These are phyloP conservation scores for Engystomops pustulosus DNA, from an alignment of 2,113 vertebrate genomes.

Conservation along the genomic window DNA sequence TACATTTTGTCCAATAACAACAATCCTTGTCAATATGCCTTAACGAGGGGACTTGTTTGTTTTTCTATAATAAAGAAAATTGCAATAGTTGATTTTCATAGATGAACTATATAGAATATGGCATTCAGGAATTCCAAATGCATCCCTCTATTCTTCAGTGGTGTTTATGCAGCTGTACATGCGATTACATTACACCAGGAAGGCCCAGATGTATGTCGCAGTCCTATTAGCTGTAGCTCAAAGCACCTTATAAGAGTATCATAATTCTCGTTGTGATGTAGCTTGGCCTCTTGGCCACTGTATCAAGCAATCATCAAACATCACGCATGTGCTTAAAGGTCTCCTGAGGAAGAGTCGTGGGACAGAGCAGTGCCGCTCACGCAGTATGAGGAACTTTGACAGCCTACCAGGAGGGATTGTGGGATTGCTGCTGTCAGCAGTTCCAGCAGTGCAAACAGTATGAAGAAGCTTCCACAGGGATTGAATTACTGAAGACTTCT, in stretches of 20 bases:
- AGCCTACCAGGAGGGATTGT: slow-evolving; percentile 88
- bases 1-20: too few relatives aligned
- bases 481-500: slow-evolving; percentile 98
- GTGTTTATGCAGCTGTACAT: slow-evolving; percentile 97
- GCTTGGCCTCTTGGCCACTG: slow-evolving; percentile 81
- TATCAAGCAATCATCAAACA: slow-evolving; percentile 83
- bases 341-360: slow-evolving; percentile 79
- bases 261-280: slow-evolving; percentile 80
- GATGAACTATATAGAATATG: slow-evolving; percentile 93
- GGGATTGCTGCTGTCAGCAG: slow-evolving; percentile 95
- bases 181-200: slow-evolving; percentile 88
- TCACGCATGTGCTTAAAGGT: slow-evolving; percentile 79
- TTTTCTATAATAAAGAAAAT: too few relatives aligned
- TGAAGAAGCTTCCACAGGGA: slow-evolving; percentile 94
- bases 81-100: slow-evolving; percentile 74
- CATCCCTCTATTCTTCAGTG: slow-evolving; percentile 88
- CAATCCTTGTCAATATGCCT: too few relatives aligned
- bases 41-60: too few relatives aligned
- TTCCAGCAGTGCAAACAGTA: slow-evolving; percentile 92
- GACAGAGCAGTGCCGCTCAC: slow-evolving; percentile 85
- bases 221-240: slow-evolving; percentile 83
- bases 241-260: slow-evolving; percentile 80
- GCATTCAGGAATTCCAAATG: slow-evolving; percentile 84
- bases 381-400: slow-evolving; percentile 87
- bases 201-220: slow-evolving; percentile 80